Evolutionary conservation across 2,797 vertebrate species (phyloP).

Genomic region (Sardinella longiceps): DNA sequence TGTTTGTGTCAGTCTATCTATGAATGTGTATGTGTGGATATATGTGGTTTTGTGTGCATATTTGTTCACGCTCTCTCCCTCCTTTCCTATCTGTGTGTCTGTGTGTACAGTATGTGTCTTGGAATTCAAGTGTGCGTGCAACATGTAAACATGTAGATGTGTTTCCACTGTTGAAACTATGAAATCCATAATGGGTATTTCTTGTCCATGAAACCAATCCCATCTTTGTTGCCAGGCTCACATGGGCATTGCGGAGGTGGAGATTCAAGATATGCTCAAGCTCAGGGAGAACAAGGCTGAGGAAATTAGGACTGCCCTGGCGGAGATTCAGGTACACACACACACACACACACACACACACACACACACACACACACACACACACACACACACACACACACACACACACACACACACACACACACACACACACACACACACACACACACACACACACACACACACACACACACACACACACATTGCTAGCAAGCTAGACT

Average conservation of each 20-base stretch:
- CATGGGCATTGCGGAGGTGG: conserved; percentile 64
- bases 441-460: background rate
- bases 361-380: background rate
- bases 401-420: background rate
- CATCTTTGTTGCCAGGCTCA: conserved; percentile 64
- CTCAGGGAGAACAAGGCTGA: conserved; percentile 68
- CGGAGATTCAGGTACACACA: conserved; percentile 63
- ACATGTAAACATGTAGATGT: background rate
- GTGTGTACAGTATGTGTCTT: background rate
- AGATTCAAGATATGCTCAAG: conserved; percentile 68
- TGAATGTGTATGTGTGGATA: background rate
- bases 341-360: too few relatives aligned
- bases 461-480: too few relatives aligned
- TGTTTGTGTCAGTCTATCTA: too few relatives aligned
- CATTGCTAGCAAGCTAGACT: too few relatives aligned
- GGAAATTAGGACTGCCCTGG: conserved; percentile 63
- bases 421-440: background rate
- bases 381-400: background rate
- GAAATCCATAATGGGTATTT: background rate
- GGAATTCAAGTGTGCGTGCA: too few relatives aligned
- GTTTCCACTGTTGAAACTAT: too few relatives aligned
- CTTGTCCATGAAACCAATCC: background rate
- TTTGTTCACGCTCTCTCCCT: too few relatives aligned
- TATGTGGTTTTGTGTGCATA: background rate
- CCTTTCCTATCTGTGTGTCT: background rate